A percentile compares a stretch with the other conserved stretches of the same genome.
Conservation (phyloP, 1,140 invertebrate species). For the Drosophila fuyamai region DNA sequence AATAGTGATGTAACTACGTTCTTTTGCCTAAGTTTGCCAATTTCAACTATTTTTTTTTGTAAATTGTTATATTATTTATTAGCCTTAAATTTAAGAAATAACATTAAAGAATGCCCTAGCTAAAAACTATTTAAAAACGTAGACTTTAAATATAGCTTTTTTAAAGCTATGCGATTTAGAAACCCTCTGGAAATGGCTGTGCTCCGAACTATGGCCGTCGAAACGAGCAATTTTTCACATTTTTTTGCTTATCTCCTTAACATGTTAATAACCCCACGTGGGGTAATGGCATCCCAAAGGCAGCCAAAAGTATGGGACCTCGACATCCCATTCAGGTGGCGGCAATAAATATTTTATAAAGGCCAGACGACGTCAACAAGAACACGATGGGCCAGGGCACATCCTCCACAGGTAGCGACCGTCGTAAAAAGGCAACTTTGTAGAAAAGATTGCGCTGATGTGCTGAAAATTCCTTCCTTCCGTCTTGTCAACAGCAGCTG, state of each 20-base stretch:
- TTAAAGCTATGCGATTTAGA: not conserved
- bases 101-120: too few species aligned
- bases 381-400: conserved; percentile 18
- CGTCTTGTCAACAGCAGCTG: conserved; percentile 55
- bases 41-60: too few species aligned
- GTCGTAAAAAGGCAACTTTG: conserved; percentile 55
- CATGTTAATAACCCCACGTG: conserved; percentile 53
- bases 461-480: conserved; percentile 80
- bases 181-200: not conserved
- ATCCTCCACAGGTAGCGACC: conserved; percentile 54
- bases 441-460: conserved; percentile 71
- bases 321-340: conserved; percentile 15
- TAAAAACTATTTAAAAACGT: too few species aligned
- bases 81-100: too few species aligned
- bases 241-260: conserved; percentile 32
- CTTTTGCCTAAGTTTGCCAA: too few species aligned
- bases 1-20: too few species aligned
- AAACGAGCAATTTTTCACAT: conserved; percentile 33
- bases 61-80: too few species aligned
- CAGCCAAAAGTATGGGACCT: not conserved
- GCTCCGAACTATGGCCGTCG: not conserved
- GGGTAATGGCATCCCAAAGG: conserved; percentile 10
- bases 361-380: conserved; percentile 47
- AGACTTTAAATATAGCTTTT: not conserved
- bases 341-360: conserved; percentile 69